Evolutionary conservation across 2,113 vertebrate species (phyloP).

Genomic region (Pomatostomus ruficeps): DNA sequence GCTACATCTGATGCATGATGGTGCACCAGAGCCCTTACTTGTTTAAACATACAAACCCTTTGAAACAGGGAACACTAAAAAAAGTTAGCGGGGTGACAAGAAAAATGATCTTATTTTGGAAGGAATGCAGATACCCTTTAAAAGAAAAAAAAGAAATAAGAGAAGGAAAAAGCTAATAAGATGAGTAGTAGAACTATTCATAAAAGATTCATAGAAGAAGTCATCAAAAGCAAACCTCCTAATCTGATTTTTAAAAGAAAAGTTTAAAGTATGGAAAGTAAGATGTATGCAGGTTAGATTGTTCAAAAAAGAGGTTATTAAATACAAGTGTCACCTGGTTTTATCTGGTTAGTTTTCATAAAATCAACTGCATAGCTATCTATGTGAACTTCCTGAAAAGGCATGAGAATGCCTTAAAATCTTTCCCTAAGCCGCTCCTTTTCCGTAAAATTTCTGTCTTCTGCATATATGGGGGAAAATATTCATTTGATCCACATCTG

Average conservation of each 20-base stretch:
- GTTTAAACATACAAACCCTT: background rate
- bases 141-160: background rate
- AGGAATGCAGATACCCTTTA: background rate
- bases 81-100: background rate
- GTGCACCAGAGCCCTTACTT: background rate
- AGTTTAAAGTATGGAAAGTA: background rate
- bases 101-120: background rate
- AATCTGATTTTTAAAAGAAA: background rate
- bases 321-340: background rate
- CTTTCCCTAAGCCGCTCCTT: background rate
- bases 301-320: background rate
- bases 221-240: background rate
- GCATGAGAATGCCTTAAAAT: background rate
- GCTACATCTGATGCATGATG: background rate
- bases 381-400: background rate
- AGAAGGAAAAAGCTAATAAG: background rate
- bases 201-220: background rate
- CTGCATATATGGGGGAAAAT: background rate
- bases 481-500: background rate
- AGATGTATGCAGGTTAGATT: background rate
- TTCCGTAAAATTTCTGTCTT: background rate
- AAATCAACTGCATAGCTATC: background rate
- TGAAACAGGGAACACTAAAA: background rate
- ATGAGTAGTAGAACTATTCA: background rate
- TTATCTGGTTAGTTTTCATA: background rate